Conservation (phyloP, 2,797 vertebrate species). For the Falco concolor region DNA sequence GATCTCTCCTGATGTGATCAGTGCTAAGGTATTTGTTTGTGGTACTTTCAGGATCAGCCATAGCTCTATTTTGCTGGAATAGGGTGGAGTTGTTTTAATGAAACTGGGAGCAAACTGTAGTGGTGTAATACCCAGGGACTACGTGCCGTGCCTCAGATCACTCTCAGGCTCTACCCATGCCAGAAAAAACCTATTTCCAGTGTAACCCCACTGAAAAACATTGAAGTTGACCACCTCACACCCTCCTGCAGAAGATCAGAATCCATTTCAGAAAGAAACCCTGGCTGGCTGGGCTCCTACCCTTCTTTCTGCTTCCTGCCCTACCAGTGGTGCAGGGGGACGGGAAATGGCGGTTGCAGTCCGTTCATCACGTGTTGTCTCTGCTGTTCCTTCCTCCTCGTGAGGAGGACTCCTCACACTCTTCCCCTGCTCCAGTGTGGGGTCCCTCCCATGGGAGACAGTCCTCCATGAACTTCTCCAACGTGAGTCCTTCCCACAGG, state of each 20-base stretch:
- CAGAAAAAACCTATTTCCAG: neutral
- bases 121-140: neutral
- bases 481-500: no score
- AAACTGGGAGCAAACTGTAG: neutral
- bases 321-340: neutral
- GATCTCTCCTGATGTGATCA: neutral
- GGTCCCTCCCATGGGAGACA: no score
- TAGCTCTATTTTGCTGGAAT: neutral
- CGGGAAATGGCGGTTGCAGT: neutral
- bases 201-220: neutral
- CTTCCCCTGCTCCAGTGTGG: no score
- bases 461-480: no score
- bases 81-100: neutral
- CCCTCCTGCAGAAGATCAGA: neutral
- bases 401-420: no score
- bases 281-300: neutral
- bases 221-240: neutral
- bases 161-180: neutral
- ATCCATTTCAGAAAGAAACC: neutral
- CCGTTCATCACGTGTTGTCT: neutral
- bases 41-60: neutral
- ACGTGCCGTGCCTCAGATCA: neutral
- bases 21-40: neutral
- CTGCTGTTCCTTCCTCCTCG: no score
- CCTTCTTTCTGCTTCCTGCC: neutral